Evolutionary conservation across 2,113 vertebrate genomes (phyloP).

Genomic region (Phyllopteryx taeniolatus): DNA sequence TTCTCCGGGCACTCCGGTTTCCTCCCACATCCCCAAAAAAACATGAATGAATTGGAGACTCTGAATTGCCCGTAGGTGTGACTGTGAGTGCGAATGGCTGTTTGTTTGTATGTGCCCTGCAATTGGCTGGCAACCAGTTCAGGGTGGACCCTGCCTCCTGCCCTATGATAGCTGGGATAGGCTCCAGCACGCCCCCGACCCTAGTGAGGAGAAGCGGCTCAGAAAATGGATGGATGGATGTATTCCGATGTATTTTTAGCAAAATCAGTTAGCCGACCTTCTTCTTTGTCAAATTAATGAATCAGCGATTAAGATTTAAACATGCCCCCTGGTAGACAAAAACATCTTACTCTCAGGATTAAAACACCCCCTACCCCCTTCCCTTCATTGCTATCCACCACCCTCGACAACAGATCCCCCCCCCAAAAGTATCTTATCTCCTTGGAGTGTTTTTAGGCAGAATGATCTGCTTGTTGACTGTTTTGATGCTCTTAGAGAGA

Average conservation of each 20-base stretch:
- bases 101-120: too few species aligned
- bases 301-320: neutral
- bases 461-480: conserved; percentile 8
- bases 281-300: neutral
- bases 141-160: too few species aligned
- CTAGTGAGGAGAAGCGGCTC: too few species aligned
- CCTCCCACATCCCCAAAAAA: too few species aligned
- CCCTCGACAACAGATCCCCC: neutral
- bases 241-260: neutral
- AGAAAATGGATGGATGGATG: too few species aligned
- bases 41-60: too few species aligned
- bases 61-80: too few species aligned
- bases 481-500: neutral
- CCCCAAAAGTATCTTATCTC: neutral
- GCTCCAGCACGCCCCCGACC: too few species aligned
- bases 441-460: neutral
- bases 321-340: neutral
- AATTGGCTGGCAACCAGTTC: too few species aligned
- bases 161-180: too few species aligned
- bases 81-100: too few species aligned
- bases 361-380: neutral
- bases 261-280: neutral
- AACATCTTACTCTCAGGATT: neutral
- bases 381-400: neutral
- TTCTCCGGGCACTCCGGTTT: too few species aligned